These are phyloP conservation scores for Bothrops alternatus DNA, from an alignment of 2,797 vertebrate species.

Conservation along the genomic window DNA sequence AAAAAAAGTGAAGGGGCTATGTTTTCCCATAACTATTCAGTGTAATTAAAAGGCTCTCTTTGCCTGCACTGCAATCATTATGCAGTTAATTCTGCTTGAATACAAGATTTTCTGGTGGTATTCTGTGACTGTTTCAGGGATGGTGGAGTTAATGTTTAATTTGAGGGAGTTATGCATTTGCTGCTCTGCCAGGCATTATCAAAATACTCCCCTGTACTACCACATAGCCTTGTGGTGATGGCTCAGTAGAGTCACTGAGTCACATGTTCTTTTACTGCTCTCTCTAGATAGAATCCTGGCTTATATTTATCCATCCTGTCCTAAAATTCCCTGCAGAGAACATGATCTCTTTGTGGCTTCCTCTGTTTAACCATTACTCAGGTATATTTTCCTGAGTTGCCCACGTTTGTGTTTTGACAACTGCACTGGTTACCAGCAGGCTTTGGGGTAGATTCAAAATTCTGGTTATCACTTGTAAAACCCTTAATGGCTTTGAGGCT, in stretches of 20 bases:
- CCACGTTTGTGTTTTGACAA: neutral
- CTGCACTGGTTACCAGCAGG: neutral
- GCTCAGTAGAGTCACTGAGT: neutral
- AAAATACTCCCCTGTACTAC: neutral
- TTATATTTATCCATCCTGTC: neutral
- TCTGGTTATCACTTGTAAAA: neutral
- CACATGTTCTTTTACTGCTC: neutral
- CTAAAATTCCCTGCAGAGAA: neutral
- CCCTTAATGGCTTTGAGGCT: neutral
- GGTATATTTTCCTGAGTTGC: neutral
- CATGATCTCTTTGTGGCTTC: neutral
- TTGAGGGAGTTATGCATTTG: neutral
- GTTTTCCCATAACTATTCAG: neutral
- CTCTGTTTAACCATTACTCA: neutral
- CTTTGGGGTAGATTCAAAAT: neutral
- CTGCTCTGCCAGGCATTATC: neutral
- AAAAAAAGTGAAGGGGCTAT: neutral
- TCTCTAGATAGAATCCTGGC: neutral
- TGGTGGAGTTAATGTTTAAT: neutral
- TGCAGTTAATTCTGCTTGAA: neutral
- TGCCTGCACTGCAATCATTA: neutral
- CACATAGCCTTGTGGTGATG: neutral
- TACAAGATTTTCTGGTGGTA: neutral
- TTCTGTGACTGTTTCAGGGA: neutral
- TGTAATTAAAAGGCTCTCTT: neutral